Evolutionary conservation across 1,140 invertebrate species (phyloP).

Genomic region (Catajapyx aquilonaris): DNA sequence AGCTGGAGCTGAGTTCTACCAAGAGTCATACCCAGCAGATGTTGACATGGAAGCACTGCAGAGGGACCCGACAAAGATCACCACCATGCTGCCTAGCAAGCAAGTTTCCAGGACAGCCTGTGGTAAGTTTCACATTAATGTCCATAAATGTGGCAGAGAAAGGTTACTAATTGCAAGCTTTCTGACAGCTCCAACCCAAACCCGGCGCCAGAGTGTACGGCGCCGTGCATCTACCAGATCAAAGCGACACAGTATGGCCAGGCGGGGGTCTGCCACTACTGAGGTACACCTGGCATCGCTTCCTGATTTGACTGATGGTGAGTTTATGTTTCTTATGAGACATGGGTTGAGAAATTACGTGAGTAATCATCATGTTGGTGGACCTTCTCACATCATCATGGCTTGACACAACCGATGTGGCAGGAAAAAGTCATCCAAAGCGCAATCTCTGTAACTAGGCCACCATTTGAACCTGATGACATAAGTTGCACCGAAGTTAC

Average conservation of each 20-base stretch:
- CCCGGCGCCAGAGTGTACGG: neutral
- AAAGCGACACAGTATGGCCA: neutral
- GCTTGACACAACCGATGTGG: no score
- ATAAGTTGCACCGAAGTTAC: no score
- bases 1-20: conserved; percentile 63
- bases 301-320: conserved; percentile 12
- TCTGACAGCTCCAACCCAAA: neutral
- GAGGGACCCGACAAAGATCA: conserved; percentile 44
- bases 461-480: no score
- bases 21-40: conserved; percentile 54
- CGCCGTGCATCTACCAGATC: neutral
- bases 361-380: no score
- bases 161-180: no score
- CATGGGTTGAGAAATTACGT: no score
- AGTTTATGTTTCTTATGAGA: neutral
- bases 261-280: conserved; percentile 1
- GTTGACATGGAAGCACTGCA: conserved; percentile 39
- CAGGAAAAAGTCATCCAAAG: no score
- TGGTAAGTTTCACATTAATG: no score
- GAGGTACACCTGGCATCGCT: conserved; percentile 9
- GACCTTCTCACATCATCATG: no score
- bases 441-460: no score
- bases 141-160: no score
- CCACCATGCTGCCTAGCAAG: conserved; percentile 52
- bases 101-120: conserved; percentile 28